Percentiles rank a stretch among this genome's conserved stretches.
These are phyloP conservation scores for Brachyptera putata DNA, from an alignment of 2,888 invertebrate genomes.

Conservation along the genomic window DNA sequence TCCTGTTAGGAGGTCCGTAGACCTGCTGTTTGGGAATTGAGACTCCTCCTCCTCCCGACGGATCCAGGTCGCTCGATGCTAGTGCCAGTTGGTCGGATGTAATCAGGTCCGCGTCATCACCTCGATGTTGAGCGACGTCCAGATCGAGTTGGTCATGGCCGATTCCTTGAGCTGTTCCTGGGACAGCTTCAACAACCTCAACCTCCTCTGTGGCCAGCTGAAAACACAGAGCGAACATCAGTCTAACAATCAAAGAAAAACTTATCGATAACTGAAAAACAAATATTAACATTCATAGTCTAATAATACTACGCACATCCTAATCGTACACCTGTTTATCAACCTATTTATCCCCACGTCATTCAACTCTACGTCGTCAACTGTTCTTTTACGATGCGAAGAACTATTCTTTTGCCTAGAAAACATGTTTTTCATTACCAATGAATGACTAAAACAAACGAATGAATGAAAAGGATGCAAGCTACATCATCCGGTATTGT, in stretches of 20 bases:
- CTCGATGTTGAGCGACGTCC: slow-evolving; percentile 44
- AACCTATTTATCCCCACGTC: no score
- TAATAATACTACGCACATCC: no score
- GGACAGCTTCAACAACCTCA: slow-evolving; percentile 60
- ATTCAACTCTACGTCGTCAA: no score
- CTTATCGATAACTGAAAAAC: not conserved
- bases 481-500: not conserved
- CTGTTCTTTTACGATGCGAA: no score
- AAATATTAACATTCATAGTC: not conserved
- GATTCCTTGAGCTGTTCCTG: slow-evolving; percentile 43
- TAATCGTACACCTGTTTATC: no score
- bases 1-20: slow-evolving; percentile 48
- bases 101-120: slow-evolving; percentile 57
- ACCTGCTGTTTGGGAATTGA: slow-evolving; percentile 48
- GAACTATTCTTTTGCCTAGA: no score
- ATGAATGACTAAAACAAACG: not conserved
- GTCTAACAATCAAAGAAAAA: no score
- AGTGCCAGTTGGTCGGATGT: slow-evolving; percentile 66
- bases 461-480: not conserved
- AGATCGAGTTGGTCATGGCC: slow-evolving; percentile 47
- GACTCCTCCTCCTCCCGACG: slow-evolving; percentile 44
- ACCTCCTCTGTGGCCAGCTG: slow-evolving; percentile 50
- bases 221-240: no score
- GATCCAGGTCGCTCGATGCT: slow-evolving; percentile 64
- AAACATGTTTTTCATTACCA: no score